Percentiles rank a stretch among this genome's conserved stretches.
Conservation (phyloP, 2,113 vertebrate species). For the Henicopernis longicauda region DNA sequence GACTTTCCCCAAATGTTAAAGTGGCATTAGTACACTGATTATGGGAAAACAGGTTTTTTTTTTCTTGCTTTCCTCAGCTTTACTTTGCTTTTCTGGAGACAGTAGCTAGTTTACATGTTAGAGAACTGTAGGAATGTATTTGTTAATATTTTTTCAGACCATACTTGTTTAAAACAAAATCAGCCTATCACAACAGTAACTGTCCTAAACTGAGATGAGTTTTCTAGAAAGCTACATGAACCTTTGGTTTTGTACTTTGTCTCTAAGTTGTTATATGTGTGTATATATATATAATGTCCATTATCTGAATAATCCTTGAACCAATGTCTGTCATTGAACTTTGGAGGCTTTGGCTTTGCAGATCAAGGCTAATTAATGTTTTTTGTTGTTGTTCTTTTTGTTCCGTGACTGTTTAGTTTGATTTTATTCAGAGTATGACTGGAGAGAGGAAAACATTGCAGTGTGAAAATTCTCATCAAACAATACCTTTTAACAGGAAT, state of each 20-base stretch:
- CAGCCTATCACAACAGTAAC: background rate
- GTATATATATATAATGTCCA: background rate
- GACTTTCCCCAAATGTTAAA: background rate
- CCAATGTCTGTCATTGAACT: background rate
- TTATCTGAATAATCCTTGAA: background rate
- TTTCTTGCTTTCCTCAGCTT: background rate
- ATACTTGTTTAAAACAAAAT: background rate
- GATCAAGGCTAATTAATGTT: background rate
- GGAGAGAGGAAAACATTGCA: background rate
- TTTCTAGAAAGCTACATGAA: background rate
- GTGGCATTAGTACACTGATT: background rate
- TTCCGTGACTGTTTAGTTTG: background rate
- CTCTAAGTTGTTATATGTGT: background rate
- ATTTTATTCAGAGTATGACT: background rate
- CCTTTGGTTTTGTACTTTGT: background rate
- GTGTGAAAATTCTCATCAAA: background rate
- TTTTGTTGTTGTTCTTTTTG: background rate
- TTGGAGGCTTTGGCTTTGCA: background rate
- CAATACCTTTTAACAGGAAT: background rate
- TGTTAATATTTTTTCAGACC: background rate
- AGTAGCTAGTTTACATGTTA: background rate
- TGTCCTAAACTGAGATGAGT: background rate
- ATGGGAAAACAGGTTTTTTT: background rate
- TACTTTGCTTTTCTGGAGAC: background rate
- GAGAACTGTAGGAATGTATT: background rate